Conservation (phyloP, 2,797 vertebrate genomes). For the Gambelia wislizenii region DNA sequence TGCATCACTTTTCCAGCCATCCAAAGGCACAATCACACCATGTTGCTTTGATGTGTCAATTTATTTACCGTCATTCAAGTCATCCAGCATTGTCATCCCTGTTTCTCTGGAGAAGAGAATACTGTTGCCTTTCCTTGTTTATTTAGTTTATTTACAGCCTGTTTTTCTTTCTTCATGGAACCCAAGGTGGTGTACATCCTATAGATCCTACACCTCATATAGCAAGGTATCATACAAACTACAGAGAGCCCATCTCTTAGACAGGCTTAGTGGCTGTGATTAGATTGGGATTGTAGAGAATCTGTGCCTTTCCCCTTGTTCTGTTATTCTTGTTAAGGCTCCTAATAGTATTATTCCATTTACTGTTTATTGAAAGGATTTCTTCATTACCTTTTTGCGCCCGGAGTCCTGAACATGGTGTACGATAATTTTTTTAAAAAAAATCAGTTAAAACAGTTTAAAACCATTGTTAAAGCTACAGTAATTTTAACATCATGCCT, state of each 20-base stretch:
- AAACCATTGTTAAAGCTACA: too few species aligned
- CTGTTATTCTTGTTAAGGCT: background rate
- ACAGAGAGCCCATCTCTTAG: too few species aligned
- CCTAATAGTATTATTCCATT: background rate
- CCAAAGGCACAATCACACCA: background rate
- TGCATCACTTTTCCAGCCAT: background rate
- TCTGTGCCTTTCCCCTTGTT: background rate
- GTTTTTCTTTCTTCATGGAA: too few species aligned
- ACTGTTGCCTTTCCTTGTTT: background rate
- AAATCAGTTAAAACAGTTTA: too few species aligned
- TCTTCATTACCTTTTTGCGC: too few species aligned
- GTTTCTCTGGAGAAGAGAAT: background rate
- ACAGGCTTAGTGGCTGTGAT: background rate
- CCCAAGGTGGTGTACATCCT: background rate
- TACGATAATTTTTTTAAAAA: too few species aligned
- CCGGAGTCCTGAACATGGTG: too few species aligned
- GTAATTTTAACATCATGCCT: too few species aligned
- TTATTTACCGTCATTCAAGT: background rate
- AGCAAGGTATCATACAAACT: too few species aligned
- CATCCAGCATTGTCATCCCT: background rate
- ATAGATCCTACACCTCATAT: background rate
- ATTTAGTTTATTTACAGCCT: background rate
- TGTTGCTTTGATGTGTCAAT: constrained; percentile 47
- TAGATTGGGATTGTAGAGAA: background rate
- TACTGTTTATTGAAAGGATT: too few species aligned